Conservation (phyloP, 1,140 invertebrate genomes). For the Yoshiicerus persimilis region DNA sequence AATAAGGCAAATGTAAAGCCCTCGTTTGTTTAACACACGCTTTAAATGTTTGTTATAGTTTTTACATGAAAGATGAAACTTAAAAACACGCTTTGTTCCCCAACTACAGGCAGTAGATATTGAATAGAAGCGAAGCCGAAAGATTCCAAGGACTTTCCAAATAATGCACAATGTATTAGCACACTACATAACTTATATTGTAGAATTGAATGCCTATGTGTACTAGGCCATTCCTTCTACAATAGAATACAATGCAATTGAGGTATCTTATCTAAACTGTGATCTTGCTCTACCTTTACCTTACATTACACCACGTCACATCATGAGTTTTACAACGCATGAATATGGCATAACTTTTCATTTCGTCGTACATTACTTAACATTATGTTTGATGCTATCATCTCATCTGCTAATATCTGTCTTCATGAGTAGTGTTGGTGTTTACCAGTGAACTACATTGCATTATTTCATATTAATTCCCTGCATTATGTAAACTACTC, state of each 20-base stretch:
- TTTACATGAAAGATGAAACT: background rate
- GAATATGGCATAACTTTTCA: slow-evolving; percentile 8
- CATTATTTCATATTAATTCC: background rate
- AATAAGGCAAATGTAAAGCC: background rate
- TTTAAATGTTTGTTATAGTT: slow-evolving; percentile 6
- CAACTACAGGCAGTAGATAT: background rate
- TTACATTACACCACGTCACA: background rate
- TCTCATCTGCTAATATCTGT: background rate
- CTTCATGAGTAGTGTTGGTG: background rate
- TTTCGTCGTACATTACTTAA: background rate
- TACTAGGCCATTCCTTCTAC: background rate
- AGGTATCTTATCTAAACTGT: slow-evolving; percentile 2
- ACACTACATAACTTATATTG: background rate
- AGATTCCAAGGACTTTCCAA: background rate
- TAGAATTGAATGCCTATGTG: background rate
- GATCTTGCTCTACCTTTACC: background rate
- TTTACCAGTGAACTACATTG: background rate
- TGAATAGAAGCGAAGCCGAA: background rate
- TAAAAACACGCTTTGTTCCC: background rate
- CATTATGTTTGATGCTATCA: background rate
- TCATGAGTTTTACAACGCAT: background rate
- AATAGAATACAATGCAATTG: background rate
- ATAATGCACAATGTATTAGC: background rate
- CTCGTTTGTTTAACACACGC: background rate
- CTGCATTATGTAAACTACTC: background rate